Base-by-base conservation (phyloP, 2,113 vertebrate genomes). In the Chitala chitala region DNA sequence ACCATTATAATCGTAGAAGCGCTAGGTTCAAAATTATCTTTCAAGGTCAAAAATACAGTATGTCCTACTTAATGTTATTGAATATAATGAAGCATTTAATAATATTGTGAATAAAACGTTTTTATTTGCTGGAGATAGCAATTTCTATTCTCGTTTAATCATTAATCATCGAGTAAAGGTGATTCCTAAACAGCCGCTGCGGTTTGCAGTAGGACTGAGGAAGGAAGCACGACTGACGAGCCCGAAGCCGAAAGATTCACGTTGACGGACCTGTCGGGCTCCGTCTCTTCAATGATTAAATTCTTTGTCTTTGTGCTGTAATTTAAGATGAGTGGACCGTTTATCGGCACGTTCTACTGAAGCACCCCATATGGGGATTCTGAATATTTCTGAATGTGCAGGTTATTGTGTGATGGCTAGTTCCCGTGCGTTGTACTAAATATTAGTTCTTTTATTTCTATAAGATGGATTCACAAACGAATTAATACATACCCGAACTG, bases 191-290 rank as follows among this genome's bases (percentile, higher is more conserved):
- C n/a, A n/a, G n/a, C n/a, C 46, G 10, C 40, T 50, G 36, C 33
- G 8, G 17, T n/a, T 70, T 22, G 29, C 5, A 55, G 9, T 90
- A 76, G 90, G 91, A 93, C 91, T 80, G 88, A 91, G 89, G 91
- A 90, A 92, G 89, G 89, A 90, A 38, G 84, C 81, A 59, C 82
- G 91, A 90, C 86, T 85, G 87, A 90, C 86, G 82, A 22, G 85
- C 87, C 85, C 89, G 90, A 75, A 88, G 87, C 87, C 86, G 77
- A 79, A 0, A 59, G 86, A 91, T 89, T 90, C 88, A 51, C 85
- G 85, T 89, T 92, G 91, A 92, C 87, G 89, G 90, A 89, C 87
- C 81, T 83, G 82, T 15, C 17, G 22, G 50, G 7, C 40, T 38
- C 31, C n/a, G 51, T 38, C 26, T 38, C 48, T 33, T 61, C 38